These are phyloP conservation scores for Lepidocyrtinus sp. DNA, from an alignment of 2,888 invertebrate genomes.

Conservation along the genomic window DNA sequence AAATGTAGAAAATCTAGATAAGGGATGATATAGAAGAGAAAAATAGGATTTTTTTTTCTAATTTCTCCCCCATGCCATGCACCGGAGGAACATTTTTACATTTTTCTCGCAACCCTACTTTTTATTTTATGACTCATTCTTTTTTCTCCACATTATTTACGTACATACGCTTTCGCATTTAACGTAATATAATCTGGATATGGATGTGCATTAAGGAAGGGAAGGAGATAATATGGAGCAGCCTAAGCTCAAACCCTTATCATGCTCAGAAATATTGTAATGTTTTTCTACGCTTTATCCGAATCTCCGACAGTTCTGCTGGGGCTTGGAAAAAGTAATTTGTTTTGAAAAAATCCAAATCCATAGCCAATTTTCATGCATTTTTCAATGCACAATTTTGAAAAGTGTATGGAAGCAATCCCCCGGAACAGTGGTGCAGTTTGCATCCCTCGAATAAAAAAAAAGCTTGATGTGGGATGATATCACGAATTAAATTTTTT, in stretches of 20 bases:
- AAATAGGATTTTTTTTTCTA: constrained; percentile 69
- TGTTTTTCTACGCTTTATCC: neutral
- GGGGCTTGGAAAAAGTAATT: neutral
- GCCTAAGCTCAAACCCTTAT: neutral
- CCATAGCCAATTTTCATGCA: too few relatives aligned
- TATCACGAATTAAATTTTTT: constrained; percentile 40
- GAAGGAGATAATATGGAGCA: neutral
- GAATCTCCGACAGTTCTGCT: neutral
- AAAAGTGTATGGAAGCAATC: neutral
- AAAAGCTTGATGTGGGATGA: constrained; percentile 1
- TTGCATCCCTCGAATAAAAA: neutral
- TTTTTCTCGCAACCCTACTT: constrained; percentile 68
- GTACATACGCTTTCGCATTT: constrained; percentile 23
- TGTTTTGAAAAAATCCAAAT: neutral
- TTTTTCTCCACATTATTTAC: too few relatives aligned
- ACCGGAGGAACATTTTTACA: constrained; percentile 9
- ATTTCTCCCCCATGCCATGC: constrained; percentile 63
- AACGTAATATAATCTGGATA: neutral
- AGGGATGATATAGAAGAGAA: constrained; percentile 44
- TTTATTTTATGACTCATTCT: constrained; percentile 66
- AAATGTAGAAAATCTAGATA: constrained; percentile 42
- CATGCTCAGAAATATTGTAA: neutral
- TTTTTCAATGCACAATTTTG: neutral
- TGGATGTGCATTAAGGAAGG: neutral
- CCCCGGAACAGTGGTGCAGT: neutral